Evolutionary conservation across 2,888 invertebrate species (phyloP), one percentile per base, ranked within the genome.

Genomic region (Phyto melanocephala): DNA sequence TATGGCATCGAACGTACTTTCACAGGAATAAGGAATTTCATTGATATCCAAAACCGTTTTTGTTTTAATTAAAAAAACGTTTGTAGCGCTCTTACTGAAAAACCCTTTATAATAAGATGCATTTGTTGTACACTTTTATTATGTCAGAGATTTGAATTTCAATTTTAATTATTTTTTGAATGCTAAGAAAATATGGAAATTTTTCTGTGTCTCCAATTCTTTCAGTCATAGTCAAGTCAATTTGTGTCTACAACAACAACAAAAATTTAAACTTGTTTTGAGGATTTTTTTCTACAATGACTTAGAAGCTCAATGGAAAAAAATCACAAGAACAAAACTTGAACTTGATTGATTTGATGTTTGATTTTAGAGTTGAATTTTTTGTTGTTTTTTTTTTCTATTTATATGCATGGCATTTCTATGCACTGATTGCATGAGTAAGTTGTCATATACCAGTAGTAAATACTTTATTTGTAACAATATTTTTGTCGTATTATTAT

Each of bases 281-380:
- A 54, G 42, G 52, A 52, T 63, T 47, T 52, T 28, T 28, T 40
- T 42, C 45, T 33, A 35, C 45, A 45, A 58, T 58, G 11, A 70
- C 1, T 40, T n/a, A 42, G 42, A 63, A 47, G 6, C 5, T 20
- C 20, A 17, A 15, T 17, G 10, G 0, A 37, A 60, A 22, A 33
- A 8, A 54, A 45, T 17, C 35, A 40, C 15, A 60, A 40, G 35
- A 60, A 75, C 35, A 77, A 72, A 71, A 82, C 81, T 82, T 82
- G 81, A 79, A 82, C 81, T 82, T 82, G 79, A 78, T 82, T 79
- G 81, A 75, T 75, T 79, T 70, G 70, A 79, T 68, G 74, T 78
- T 78, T 33, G 50, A 63, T 77, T 72, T 82, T 15, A 60, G 6
- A 6, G 42, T 68, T 58, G 37, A n/a, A 13, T 3, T 50, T 37